These are phyloP conservation scores for Strix aluco DNA, from an alignment of 2,113 vertebrate species.

Conservation along the genomic window DNA sequence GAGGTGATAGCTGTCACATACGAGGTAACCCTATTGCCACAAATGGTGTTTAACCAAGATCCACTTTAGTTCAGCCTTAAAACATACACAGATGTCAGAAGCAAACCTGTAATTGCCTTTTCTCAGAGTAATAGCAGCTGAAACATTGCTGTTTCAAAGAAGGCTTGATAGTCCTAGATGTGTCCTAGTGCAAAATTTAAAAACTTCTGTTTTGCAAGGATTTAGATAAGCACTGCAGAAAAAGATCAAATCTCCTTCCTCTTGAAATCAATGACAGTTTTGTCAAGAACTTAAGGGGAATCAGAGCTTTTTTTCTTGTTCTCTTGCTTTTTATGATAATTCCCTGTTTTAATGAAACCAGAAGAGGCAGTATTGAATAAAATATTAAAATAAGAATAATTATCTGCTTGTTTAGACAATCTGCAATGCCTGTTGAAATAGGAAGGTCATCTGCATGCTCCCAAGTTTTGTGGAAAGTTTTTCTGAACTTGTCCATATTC, in stretches of 20 bases:
- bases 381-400: slow-evolving; percentile 41
- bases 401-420: not conserved
- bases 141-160: not conserved
- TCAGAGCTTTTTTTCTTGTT: not conserved
- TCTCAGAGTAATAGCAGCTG: not conserved
- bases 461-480: not conserved
- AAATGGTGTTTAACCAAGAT: not conserved
- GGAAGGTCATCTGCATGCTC: not conserved
- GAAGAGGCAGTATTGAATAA: slow-evolving; percentile 11
- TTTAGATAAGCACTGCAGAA: not conserved
- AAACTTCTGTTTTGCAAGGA: not conserved
- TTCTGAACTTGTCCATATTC: not conserved
- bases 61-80: not conserved
- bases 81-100: not conserved
- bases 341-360: slow-evolving; percentile 4
- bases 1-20: not conserved
- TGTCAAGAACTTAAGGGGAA: not conserved
- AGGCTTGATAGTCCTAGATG: not conserved
- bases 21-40: not conserved
- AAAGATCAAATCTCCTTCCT: not conserved
- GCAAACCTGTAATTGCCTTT: not conserved
- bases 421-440: not conserved
- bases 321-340: not conserved
- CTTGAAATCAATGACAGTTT: not conserved
- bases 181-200: not conserved